Evolutionary conservation across 2,113 vertebrate genomes (phyloP).

Genomic region (Myiagra hebetior): DNA sequence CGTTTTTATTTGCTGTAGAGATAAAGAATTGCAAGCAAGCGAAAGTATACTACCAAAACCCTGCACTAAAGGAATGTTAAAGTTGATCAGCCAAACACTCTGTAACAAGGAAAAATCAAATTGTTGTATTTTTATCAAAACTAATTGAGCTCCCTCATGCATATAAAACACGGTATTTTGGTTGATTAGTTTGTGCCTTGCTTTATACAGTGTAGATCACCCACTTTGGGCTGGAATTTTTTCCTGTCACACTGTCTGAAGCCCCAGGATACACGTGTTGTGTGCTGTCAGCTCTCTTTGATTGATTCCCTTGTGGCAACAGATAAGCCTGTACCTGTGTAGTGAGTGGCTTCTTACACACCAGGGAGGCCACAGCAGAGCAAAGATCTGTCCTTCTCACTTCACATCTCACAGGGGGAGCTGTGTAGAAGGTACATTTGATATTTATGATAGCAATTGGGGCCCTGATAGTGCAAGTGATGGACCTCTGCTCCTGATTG

Average conservation of each 20-base stretch:
- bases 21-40: neutral
- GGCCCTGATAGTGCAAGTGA: neutral
- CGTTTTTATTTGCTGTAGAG: neutral
- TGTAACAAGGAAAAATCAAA: neutral
- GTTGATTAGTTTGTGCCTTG: neutral
- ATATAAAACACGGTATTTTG: neutral
- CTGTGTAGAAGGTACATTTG: neutral
- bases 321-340: neutral
- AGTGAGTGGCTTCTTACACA: neutral
- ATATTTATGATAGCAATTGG: neutral
- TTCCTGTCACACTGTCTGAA: neutral
- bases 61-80: neutral
- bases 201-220: neutral
- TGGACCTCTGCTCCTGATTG: neutral
- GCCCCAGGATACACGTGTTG: rapidly evolving
- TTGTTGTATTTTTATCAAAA: neutral
- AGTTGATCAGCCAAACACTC: neutral
- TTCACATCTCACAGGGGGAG: neutral
- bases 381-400: neutral
- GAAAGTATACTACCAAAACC: neutral
- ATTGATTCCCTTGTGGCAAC: rapidly evolving
- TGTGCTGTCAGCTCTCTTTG: neutral
- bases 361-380: neutral
- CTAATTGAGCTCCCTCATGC: neutral
- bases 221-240: neutral